A percentile compares a stretch with the other conserved stretches of the same genome.
These are phyloP conservation scores for Zhuqinia jingwanae DNA, from an alignment of 2,888 invertebrate genomes.

Conservation along the genomic window DNA sequence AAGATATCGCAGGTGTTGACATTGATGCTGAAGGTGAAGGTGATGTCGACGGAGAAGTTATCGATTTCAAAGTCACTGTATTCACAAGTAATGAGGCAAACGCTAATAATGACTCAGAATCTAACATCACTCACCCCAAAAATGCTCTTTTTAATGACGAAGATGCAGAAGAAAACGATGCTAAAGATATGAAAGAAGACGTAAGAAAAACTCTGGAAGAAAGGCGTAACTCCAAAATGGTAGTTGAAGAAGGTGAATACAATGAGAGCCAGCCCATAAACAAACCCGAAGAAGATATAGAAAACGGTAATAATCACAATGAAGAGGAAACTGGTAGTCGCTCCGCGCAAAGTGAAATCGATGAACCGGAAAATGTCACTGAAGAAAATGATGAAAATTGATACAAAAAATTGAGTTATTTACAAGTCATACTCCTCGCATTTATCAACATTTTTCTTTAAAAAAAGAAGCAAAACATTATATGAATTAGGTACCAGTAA, in stretches of 20 bases:
- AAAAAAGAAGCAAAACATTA: too few species aligned
- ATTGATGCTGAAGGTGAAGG: neutral
- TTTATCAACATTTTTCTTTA: neutral
- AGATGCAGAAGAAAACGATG: constrained; percentile 19
- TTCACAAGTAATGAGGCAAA: constrained; percentile 35
- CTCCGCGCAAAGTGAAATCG: constrained; percentile 47
- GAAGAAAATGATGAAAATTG: constrained; percentile 31
- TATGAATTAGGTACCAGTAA: too few species aligned
- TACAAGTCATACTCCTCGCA: neutral
- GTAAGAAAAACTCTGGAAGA: constrained; percentile 7
- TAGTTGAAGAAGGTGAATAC: constrained; percentile 44
- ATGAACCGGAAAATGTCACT: constrained; percentile 42
- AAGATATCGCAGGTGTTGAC: neutral
- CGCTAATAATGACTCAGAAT: constrained; percentile 26
- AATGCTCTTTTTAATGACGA: neutral
- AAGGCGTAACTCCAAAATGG: neutral
- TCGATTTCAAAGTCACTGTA: constrained; percentile 76
- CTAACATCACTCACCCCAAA: neutral
- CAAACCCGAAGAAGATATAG: constrained; percentile 34
- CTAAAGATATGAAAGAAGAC: neutral
- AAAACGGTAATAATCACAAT: constrained; percentile 3
- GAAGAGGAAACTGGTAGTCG: constrained; percentile 41
- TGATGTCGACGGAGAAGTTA: constrained; percentile 67
- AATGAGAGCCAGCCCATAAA: constrained; percentile 24
- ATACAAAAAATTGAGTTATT: neutral